Conservation (phyloP, 2,113 vertebrate species). For the Aegithalos caudatus region DNA sequence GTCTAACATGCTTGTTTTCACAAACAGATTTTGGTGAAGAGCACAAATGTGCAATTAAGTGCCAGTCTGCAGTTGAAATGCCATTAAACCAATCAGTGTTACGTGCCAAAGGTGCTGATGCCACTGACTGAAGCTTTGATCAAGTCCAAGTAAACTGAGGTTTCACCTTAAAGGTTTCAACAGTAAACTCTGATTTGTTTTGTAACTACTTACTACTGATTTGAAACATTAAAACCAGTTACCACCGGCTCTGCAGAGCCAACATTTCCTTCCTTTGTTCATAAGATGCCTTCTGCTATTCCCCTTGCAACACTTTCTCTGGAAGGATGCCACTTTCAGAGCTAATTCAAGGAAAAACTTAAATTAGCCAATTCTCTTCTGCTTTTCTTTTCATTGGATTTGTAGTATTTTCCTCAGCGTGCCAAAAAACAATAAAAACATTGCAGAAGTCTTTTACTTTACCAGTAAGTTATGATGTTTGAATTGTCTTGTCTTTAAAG, state of each 20-base stretch:
- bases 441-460: slow-evolving; percentile 8
- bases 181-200: slow-evolving; percentile 32
- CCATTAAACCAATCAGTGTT: neutral
- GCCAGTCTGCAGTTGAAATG: neutral
- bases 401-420: neutral
- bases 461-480: neutral
- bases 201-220: slow-evolving; percentile 16
- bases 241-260: slow-evolving; percentile 6
- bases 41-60: neutral
- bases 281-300: slow-evolving; percentile 5
- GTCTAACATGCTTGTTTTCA: neutral
- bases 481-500: slow-evolving; percentile 6
- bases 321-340: slow-evolving; percentile 43
- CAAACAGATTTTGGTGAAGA: slow-evolving; percentile 9
- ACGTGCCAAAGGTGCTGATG: neutral
- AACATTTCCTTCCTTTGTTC: slow-evolving; percentile 49
- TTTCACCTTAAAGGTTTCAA: slow-evolving; percentile 46
- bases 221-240: slow-evolving; percentile 45
- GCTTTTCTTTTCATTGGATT: slow-evolving; percentile 5
- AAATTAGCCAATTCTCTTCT: slow-evolving; percentile 29
- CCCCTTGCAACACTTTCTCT: slow-evolving; percentile 50
- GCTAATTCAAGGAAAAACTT: slow-evolving; percentile 38
- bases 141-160: slow-evolving; percentile 24
- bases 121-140: neutral
- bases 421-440: neutral